These are phyloP conservation scores for Cyclargus thomasi DNA, from an alignment of 1,140 invertebrate species.

Conservation along the genomic window DNA sequence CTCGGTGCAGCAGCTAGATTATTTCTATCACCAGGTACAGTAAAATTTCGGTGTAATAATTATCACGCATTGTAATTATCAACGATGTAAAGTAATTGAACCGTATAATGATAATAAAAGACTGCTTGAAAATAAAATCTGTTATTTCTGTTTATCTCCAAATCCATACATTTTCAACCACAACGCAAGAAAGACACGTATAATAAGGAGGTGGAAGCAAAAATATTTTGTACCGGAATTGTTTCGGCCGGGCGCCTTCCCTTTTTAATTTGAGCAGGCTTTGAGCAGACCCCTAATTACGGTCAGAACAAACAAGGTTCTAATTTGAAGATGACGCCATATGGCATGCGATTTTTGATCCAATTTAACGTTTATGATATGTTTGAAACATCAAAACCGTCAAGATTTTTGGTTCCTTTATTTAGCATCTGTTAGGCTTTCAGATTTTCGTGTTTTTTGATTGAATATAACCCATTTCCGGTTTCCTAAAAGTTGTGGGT, in stretches of 20 bases:
- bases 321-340: conserved; percentile 57
- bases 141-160: background rate
- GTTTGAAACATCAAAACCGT: background rate
- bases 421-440: background rate
- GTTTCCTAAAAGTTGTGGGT: too few relatives aligned
- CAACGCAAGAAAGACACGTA: conserved; percentile 53
- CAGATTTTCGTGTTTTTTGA: too few relatives aligned
- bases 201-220: conserved; percentile 71
- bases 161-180: conserved; percentile 36
- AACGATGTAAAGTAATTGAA: too few relatives aligned
- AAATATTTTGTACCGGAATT: conserved; percentile 70
- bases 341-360: conserved; percentile 41
- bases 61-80: too few relatives aligned
- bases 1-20: too few relatives aligned
- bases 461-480: too few relatives aligned
- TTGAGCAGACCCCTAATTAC: conserved; percentile 66
- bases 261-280: conserved; percentile 69
- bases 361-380: background rate
- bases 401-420: background rate
- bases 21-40: too few relatives aligned
- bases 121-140: background rate
- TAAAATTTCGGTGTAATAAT: too few relatives aligned
- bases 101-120: too few relatives aligned
- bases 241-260: conserved; percentile 54
- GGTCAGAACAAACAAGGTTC: conserved; percentile 65